These are phyloP conservation scores for Helobdella robusta DNA, from an alignment of 2,888 invertebrate species.

Conservation along the genomic window DNA sequence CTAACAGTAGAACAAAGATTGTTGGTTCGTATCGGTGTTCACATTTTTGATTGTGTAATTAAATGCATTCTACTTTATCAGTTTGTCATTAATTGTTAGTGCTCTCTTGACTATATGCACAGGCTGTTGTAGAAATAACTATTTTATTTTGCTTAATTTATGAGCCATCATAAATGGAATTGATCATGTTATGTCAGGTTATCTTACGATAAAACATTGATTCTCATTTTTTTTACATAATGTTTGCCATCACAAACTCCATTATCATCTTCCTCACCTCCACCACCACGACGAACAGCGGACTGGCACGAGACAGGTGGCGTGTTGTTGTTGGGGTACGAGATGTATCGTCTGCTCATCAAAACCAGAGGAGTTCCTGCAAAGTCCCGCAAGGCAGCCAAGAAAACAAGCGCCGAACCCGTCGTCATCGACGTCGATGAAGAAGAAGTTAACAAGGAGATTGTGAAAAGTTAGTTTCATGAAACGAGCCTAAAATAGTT, in stretches of 20 bases:
- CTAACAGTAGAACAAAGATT: slow-evolving; percentile 66
- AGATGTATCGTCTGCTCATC: slow-evolving; percentile 77
- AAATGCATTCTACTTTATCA: too few species aligned
- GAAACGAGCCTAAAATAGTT: too few species aligned
- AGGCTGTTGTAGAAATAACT: too few species aligned
- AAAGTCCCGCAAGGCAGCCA: slow-evolving; percentile 24
- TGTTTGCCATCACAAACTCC: too few species aligned
- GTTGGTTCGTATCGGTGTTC: slow-evolving; percentile 56
- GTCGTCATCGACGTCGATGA: slow-evolving; percentile 52
- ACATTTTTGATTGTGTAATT: too few species aligned
- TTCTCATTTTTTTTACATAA: neutral
- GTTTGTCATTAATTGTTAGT: too few species aligned
- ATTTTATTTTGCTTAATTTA: too few species aligned
- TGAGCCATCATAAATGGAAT: too few species aligned
- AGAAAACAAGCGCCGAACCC: slow-evolving; percentile 31
- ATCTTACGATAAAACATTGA: neutral
- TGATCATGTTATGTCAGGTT: neutral
- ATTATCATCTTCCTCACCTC: too few species aligned
- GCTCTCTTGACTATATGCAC: too few species aligned
- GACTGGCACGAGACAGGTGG: slow-evolving; percentile 82
- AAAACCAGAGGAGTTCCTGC: slow-evolving; percentile 23
- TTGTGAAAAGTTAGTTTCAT: slow-evolving; percentile 41
- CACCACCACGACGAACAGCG: too few species aligned
- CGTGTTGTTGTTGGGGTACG: slow-evolving; percentile 90
- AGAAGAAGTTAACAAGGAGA: slow-evolving; percentile 47